Percentiles rank a stretch among this genome's conserved stretches.
phyloP scores from a whole-genome alignment of 1,140 invertebrate species.

The Plutomurus gul region DNA sequence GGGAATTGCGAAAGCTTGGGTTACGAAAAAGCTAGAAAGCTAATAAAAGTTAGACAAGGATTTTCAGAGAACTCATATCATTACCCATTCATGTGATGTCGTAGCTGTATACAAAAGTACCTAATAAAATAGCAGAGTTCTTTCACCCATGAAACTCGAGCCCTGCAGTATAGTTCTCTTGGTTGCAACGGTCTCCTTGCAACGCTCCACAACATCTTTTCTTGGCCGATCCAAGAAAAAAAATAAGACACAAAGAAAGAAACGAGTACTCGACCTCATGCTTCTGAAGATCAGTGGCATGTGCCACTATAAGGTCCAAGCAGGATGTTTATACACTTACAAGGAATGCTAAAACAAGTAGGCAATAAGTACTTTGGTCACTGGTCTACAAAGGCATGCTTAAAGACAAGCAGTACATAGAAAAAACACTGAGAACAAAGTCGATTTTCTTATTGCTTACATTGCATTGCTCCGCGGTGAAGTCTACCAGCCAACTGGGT shows the following conservation, averaged over 20 bases:
- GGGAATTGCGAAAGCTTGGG: no score
- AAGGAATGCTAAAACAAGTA: slow-evolving; percentile 15
- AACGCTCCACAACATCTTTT: not conserved
- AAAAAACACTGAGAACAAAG: not conserved
- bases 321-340: not conserved
- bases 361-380: slow-evolving; percentile 9
- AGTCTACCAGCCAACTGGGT: no score
- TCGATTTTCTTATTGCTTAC: no score
- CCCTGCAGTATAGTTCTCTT: not conserved
- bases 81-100: slow-evolving; percentile 24
- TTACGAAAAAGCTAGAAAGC: not conserved
- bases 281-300: not conserved
- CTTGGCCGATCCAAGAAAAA: not conserved
- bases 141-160: slow-evolving; percentile 14
- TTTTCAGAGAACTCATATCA: slow-evolving; percentile 14
- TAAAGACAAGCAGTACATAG: not conserved
- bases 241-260: not conserved
- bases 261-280: not conserved
- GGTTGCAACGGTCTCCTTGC: not conserved
- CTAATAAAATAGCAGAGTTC: slow-evolving; percentile 8
- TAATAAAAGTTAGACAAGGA: slow-evolving; percentile 24
- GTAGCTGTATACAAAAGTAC: slow-evolving; percentile 3
- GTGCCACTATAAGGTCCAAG: not conserved
- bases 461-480: no score
- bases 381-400: not conserved